Evolutionary conservation across 2,888 invertebrate species (phyloP), one percentile per base, ranked within the genome.

Genomic region (Trissoscelio sp.): DNA sequence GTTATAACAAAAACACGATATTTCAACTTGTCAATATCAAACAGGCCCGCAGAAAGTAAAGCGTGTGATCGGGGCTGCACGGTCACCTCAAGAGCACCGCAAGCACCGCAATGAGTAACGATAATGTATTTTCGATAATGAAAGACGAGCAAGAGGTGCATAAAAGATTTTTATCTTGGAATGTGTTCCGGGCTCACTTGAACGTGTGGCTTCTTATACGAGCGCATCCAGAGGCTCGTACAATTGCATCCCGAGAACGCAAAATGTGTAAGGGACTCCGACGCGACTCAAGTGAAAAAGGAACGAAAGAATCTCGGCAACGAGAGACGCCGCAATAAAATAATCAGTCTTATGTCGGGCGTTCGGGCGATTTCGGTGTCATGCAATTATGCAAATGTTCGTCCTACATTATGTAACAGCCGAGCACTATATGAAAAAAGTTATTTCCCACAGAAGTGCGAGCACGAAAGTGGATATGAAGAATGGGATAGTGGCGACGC

Each of bases 41-140:
- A 42, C 24, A 44, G 37, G 31, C 24, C 51, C 22, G 39, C 51
- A 69, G 58, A 39, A 60, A 58, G 60, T 20, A 51, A 64, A 34
- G 57, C 46, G 62, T 84, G 48, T 51, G 64, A 57, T 81, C 85
- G 84, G 83, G 82, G n/a, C n/a, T 86, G 44, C 14, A 42, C 62
- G 62, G 74, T 64, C 74, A 74, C 46, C 64, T 74, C 64, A 44
- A 74, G 57, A 64, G 64, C 74, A 31, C 37, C 31, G 73, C 44
- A 28, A 73, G 64, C 62, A 64, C 34, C 46, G 57, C 55, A 64
- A 53, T 64, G 74, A 74, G 64, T 74, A 74, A 74, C 73, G 73
- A 55, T 73, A 73, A 73, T 73, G 73, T 34, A 73, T 73, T 73
- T 55, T 73, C 64, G 73, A 73, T 73, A 64, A 73, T 73, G 64